phyloP scores from a whole-genome alignment of 2,888 invertebrate genomes.

The Eugnorisma glareosa region DNA sequence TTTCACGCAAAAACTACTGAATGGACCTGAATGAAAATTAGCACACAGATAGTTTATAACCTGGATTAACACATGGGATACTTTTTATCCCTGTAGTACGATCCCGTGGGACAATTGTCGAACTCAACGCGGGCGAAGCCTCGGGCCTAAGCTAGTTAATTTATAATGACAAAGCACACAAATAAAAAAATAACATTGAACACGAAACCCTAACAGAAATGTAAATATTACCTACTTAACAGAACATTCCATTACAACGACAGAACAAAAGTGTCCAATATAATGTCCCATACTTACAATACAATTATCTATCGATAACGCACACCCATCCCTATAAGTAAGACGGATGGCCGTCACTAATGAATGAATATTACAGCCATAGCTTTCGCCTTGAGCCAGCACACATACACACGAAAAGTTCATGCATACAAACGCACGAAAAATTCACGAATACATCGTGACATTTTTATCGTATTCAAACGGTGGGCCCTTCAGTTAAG shows the following conservation, averaged over 20 bases:
- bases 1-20: no score
- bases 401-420: slow-evolving; percentile 31
- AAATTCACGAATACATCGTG: slow-evolving; percentile 29
- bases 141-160: background rate
- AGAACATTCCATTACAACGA: background rate
- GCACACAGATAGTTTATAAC: no score
- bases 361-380: slow-evolving; percentile 66
- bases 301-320: slow-evolving; percentile 55
- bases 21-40: no score
- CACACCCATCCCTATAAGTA: slow-evolving; percentile 53
- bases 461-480: slow-evolving; percentile 36
- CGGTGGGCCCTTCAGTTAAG: slow-evolving; percentile 14
- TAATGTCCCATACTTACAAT: slow-evolving; percentile 15
- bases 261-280: slow-evolving; percentile 5
- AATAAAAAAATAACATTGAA: background rate
- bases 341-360: slow-evolving; percentile 64
- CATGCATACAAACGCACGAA: slow-evolving; percentile 30
- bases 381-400: slow-evolving; percentile 61
- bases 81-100: no score
- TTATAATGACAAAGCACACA: background rate
- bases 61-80: no score
- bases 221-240: background rate
- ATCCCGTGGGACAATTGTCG: no score
- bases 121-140: no score
- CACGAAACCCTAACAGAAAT: background rate